Evolutionary conservation across 2,113 vertebrate species (phyloP).

Genomic region (Empidonax traillii): DNA sequence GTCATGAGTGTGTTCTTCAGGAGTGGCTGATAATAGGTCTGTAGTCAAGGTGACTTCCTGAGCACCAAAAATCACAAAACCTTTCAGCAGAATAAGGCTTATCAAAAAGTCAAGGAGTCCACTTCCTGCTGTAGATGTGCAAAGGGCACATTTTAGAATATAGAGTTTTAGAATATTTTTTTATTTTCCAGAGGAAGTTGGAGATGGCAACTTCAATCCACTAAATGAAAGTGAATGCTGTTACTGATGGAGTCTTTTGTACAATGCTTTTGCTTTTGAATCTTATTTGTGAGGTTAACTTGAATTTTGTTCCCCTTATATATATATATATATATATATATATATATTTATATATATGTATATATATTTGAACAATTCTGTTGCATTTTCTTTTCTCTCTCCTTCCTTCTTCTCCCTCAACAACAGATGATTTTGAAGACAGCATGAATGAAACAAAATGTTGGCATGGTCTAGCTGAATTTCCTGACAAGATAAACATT

Average conservation of each 20-base stretch:
- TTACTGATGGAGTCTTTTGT: not conserved
- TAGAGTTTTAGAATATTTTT: not conserved
- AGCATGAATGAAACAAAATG: constrained; percentile 65
- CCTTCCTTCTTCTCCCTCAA: constrained; percentile 1
- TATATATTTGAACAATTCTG: not conserved
- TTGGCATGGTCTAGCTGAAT: constrained; percentile 55
- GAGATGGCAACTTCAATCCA: not conserved
- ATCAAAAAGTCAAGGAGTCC: not conserved
- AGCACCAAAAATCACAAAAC: not conserved
- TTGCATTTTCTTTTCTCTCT: constrained; percentile 16
- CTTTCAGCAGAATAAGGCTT: not conserved
- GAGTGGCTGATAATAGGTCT: not conserved
- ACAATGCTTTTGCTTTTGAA: not conserved
- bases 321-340: not conserved
- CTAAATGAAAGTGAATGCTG: not conserved
- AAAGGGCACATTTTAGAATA: not conserved
- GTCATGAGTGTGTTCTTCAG: not conserved
- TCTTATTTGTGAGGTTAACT: not conserved
- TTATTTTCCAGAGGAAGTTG: not conserved
- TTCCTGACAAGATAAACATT: constrained; percentile 61
- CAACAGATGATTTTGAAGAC: constrained; percentile 44
- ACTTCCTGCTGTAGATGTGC: not conserved
- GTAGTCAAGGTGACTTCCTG: not conserved
- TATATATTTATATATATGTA: not conserved
- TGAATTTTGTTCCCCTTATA: not conserved